Evolutionary conservation across 1,140 invertebrate genomes (phyloP).

Genomic region (Drosophila pseudoananassae): DNA sequence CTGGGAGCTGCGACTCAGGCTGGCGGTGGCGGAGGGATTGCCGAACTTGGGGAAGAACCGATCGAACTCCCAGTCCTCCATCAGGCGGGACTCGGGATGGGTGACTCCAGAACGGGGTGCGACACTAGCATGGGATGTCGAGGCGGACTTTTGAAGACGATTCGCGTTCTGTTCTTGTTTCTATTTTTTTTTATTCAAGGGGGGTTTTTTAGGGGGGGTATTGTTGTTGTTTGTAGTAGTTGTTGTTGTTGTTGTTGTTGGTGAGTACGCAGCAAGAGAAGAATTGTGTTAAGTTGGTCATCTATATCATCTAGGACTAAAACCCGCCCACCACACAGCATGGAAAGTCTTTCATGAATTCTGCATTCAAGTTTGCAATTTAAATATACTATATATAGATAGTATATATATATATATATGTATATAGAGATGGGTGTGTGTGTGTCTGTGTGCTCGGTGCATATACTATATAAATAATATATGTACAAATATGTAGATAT

Average conservation of each 20-base stretch:
- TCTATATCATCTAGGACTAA: constrained; percentile 11
- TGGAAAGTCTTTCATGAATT: constrained; percentile 81
- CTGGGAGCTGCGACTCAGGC: constrained; percentile 69
- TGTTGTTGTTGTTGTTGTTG: constrained; percentile 40
- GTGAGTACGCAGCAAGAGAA: constrained; percentile 77
- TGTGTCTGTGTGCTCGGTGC: constrained; percentile 41
- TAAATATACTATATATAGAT: too few species aligned
- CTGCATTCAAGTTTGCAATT: constrained; percentile 58
- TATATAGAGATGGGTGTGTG: constrained; percentile 27
- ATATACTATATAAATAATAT: constrained; percentile 35
- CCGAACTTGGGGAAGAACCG: constrained; percentile 89
- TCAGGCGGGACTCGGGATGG: constrained; percentile 81
- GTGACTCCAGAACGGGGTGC: constrained; percentile 36
- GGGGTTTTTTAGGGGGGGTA: constrained; percentile 25
- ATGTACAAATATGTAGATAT: constrained; percentile 20
- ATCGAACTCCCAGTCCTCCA: constrained; percentile 93
- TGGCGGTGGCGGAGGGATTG: constrained; percentile 58
- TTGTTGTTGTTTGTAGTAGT: constrained; percentile 41
- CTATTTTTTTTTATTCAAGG: constrained; percentile 46
- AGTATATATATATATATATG: constrained; percentile 30
- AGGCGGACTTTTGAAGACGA: constrained; percentile 82
- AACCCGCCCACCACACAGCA: constrained; percentile 52
- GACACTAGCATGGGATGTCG: constrained; percentile 69
- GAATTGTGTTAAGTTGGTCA: constrained; percentile 61
- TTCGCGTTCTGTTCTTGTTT: constrained; percentile 81